Conservation (phyloP, 2,888 invertebrate species). For the Tetramorium bicarinatum region DNA sequence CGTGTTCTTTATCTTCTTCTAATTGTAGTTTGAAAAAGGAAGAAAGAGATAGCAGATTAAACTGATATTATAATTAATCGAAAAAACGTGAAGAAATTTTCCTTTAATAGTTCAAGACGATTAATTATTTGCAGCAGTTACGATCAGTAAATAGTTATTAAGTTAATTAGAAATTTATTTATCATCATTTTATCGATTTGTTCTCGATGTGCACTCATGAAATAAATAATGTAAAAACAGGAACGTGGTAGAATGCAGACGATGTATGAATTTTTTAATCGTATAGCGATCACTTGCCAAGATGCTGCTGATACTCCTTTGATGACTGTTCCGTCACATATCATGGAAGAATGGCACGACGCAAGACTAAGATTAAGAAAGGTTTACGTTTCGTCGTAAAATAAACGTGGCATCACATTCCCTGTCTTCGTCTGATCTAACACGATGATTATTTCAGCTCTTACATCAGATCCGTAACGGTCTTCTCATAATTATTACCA, state of each 20-base stretch:
- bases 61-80: neutral
- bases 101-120: neutral
- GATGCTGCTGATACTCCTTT: neutral
- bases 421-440: neutral
- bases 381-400: conserved; percentile 21
- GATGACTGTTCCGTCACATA: neutral
- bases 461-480: conserved; percentile 41
- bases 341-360: neutral
- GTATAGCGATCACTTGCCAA: neutral
- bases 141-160: neutral
- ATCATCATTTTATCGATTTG: neutral
- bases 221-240: neutral
- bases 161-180: conserved; percentile 1
- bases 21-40: neutral
- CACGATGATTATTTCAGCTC: conserved; percentile 19
- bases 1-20: neutral
- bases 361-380: neutral
- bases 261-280: conserved; percentile 8
- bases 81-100: neutral
- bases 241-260: neutral
- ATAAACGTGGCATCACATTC: conserved; percentile 3
- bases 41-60: neutral
- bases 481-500: conserved; percentile 38
- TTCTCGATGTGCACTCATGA: neutral
- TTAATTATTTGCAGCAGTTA: neutral